Percentiles rank a stretch among this genome's conserved stretches.
These are phyloP conservation scores for Lates calcarifer DNA, from an alignment of 2,113 vertebrate genomes.

Conservation along the genomic window DNA sequence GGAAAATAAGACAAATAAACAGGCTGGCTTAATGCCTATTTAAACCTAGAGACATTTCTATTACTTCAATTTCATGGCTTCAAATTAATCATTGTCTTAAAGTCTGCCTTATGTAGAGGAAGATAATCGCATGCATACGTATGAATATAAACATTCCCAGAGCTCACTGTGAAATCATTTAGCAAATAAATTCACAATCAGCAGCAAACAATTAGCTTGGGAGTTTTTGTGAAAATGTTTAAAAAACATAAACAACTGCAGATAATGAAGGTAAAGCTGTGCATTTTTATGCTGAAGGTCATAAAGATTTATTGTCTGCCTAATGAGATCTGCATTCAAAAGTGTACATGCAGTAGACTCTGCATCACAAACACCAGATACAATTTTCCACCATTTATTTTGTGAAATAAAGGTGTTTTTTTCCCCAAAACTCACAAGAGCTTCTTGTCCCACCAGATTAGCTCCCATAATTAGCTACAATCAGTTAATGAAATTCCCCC, in stretches of 20 bases:
- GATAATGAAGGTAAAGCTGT: background rate
- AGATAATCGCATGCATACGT: conserved; percentile 7
- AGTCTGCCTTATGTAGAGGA: background rate
- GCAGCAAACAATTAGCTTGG: conserved; percentile 16
- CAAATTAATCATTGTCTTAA: background rate
- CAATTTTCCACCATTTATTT: conserved; percentile 1
- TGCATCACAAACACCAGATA: background rate
- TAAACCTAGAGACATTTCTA: conserved; percentile 9
- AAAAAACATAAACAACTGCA: conserved; percentile 19
- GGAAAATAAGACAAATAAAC: conserved; percentile 34
- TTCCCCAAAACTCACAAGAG: background rate
- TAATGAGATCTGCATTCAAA: conserved; percentile 22
- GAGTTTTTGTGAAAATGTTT: conserved; percentile 4
- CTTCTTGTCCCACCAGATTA: conserved; percentile 20
- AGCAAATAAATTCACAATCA: conserved; percentile 41
- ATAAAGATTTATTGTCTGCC: conserved; percentile 26
- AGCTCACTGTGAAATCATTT: conserved; percentile 38
- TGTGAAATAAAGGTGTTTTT: conserved; percentile 16
- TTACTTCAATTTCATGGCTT: conserved; percentile 8
- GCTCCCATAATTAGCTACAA: conserved; percentile 44
- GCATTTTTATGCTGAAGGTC: background rate
- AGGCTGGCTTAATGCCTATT: conserved; percentile 15
- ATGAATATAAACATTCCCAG: conserved; percentile 7
- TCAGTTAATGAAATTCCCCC: conserved; percentile 36
- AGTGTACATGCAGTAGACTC: background rate